Evolutionary conservation across 2,888 invertebrate species (phyloP).

Genomic region (Homarus gammarus): DNA sequence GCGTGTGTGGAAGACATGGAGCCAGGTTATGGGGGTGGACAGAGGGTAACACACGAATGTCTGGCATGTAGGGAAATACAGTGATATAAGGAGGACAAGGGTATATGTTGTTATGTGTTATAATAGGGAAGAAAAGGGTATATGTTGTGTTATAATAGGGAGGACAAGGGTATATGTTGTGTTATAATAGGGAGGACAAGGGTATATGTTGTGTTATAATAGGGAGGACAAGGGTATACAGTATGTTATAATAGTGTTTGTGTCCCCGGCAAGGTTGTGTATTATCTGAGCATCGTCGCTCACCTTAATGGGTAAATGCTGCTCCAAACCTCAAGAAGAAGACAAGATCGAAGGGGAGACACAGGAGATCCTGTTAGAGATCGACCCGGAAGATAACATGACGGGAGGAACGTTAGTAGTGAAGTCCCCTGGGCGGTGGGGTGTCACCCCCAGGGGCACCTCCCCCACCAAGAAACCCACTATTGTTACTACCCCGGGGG

Average conservation of each 20-base stretch:
- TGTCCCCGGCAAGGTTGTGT: slow-evolving; percentile 27
- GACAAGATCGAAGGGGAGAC: slow-evolving; percentile 22
- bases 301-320: slow-evolving; percentile 68
- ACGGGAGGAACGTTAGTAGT: slow-evolving; percentile 48
- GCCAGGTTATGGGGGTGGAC: no score
- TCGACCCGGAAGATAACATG: slow-evolving; percentile 45
- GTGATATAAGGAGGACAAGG: no score
- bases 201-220: no score
- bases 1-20: no score
- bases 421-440: slow-evolving; percentile 34
- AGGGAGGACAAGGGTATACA: neutral
- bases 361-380: slow-evolving; percentile 34
- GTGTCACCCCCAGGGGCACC: slow-evolving; percentile 26
- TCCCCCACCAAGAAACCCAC: neutral
- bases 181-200: no score
- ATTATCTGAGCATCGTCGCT: slow-evolving; percentile 25
- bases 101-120: no score
- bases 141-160: no score
- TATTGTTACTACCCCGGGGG: neutral
- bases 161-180: no score
- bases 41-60: no score
- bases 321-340: slow-evolving; percentile 46
- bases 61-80: no score
- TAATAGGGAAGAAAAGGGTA: no score
- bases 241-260: neutral